Base-by-base conservation (phyloP, 1,140 invertebrate genomes). In the Hycleus phaleratus region DNA sequence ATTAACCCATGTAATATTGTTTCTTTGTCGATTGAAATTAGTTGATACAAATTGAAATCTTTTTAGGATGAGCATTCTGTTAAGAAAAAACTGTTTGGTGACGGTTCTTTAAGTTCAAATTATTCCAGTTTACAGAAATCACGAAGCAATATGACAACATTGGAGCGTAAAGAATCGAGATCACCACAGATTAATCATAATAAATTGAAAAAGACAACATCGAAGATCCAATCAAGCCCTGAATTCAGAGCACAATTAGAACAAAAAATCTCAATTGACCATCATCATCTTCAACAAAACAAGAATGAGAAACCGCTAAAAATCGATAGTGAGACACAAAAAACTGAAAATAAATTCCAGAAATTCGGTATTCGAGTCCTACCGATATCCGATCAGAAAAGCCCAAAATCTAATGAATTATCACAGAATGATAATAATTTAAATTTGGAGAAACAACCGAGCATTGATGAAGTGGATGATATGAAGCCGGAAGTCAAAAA, bases 311-410 rank as follows among this genome's bases (percentile, higher is more conserved):
- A 77, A 46, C 67, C 70, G 2, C 75, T 75, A 67, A 60, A 72
- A 3, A 72, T 70, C 58, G 75, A 79, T 66, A 68, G 72, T 26
- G 75, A 79, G 60, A 72, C 75, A 2, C 66, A 72, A 58, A 81
- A 79, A 64, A 69, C 75, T 60, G 79, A 74, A 65, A 72, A 75
- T 63, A 78, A 74, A 12, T 75, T 80, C 73, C 74, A 78, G 5
- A 88, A 87, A 71, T 87, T 87, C 56, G 86, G 85, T 2, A 83
- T 87, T 51, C 78, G 82, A 62, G 85, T 87, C 2, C 67, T 86
- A 2, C 80, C 81, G 32, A 74, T 77, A 48, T 71, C 78, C n/a
- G 75, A 77, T 62, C 74, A 78, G 46, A 79, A 75, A 51, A 76
- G 68, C 49, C 67, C 68, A 0, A 75, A 71, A 58, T 64, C 54